Base-by-base conservation (phyloP, 64 coral and sea anemone genomes). In the Montipora capricornis region DNA sequence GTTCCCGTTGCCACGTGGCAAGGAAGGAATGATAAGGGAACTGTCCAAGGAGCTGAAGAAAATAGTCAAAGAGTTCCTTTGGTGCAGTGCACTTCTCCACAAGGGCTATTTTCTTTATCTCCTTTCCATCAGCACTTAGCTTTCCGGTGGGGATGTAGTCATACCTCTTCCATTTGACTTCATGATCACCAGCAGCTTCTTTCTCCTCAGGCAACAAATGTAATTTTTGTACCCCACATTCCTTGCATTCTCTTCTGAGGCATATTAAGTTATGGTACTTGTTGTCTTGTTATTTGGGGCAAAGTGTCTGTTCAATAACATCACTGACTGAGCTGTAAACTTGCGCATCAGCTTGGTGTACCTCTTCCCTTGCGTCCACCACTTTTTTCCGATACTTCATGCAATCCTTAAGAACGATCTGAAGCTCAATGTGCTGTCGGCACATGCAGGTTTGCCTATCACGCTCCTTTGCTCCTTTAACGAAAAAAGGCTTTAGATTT, bases 31-130 rank as follows among this genome's bases (percentile, higher is more conserved):
- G 82, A 7, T 20, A 52, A 10, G 91, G 73, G 48, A 78, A 87
- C 2, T 4, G 51, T 45, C 20, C 1, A 1, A 93, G 73, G 8
- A 93, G 91, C 0, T 48, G 20, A 8, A 59, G 6, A 47, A 93
- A 87, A 49, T 93, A 93, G 10, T 44, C 1, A 44, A 93, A 93
- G 6, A 93, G 17, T 13, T 93, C 71, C 8, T 46, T 20, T 62
- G 91, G 91, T 66, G 69, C 4, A 5, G 91, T 93, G 75, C 87
- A 1, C 74, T 93, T 93, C 8, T 4, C 5, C 0, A 94, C 77
- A 15, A 94, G 68, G 52, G 66, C 16, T 17, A 94, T 89, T 66
- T 94, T 94, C 29, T 93, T 93, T 49, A 60, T 81, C 53, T 94
- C 92, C 17, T 88, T 84, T 16, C 89, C 77, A 90, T 90, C 44